Conservation (phyloP, 2,888 invertebrate genomes). For the Carcina quercana region DNA sequence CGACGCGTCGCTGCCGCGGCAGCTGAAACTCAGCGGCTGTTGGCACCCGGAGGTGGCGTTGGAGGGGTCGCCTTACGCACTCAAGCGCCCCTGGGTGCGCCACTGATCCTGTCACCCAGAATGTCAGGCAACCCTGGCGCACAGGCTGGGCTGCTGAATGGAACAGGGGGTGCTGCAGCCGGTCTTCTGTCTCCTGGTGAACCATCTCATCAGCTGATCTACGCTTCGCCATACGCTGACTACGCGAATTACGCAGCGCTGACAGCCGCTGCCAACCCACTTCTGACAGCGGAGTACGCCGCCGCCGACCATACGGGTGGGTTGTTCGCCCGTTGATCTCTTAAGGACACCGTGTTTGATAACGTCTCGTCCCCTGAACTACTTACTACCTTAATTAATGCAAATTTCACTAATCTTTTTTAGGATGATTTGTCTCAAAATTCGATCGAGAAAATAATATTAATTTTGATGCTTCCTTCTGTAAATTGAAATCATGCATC, state of each 20-base stretch:
- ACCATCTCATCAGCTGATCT: conserved; percentile 89
- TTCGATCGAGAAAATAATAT: too few relatives aligned
- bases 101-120: conserved; percentile 92
- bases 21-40: conserved; percentile 85
- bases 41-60: conserved; percentile 73
- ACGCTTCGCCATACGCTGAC: conserved; percentile 88
- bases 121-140: conserved; percentile 89
- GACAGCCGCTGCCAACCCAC: conserved; percentile 83
- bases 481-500: too few relatives aligned
- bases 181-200: conserved; percentile 73
- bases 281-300: conserved; percentile 87
- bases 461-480: neutral
- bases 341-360: conserved; percentile 33
- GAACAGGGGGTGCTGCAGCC: conserved; percentile 50
- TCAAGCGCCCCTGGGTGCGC: conserved; percentile 90
- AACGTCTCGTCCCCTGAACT: conserved; percentile 26
- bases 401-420: too few relatives aligned
- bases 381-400: too few relatives aligned
- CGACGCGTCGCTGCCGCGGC: conserved; percentile 87
- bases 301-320: conserved; percentile 95
- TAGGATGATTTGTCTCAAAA: too few relatives aligned
- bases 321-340: conserved; percentile 76
- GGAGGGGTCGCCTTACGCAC: conserved; percentile 77
- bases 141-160: conserved; percentile 78
- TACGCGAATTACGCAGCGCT: conserved; percentile 94